Evolutionary conservation across 2,113 vertebrate genomes (phyloP).

Genomic region (Phalacrocorax carbo): DNA sequence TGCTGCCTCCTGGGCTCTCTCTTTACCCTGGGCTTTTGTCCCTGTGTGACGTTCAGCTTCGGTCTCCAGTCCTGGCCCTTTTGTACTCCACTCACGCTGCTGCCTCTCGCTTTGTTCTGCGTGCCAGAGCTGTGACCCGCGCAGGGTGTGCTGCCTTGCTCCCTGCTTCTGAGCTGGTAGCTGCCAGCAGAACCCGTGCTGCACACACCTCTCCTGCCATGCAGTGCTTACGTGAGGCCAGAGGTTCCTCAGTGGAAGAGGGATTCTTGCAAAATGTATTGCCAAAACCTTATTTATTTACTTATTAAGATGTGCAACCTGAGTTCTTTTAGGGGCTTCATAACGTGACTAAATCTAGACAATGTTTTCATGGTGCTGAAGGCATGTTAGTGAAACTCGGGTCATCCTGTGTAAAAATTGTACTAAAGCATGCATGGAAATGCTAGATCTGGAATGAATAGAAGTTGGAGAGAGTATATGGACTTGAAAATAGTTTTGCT

Average conservation of each 20-base stretch:
- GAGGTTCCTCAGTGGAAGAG: background rate
- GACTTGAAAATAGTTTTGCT: background rate
- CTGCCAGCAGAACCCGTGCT: background rate
- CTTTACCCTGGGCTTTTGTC: background rate
- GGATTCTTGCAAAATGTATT: background rate
- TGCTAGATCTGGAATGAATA: background rate
- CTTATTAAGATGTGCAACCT: background rate
- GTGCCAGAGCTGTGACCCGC: background rate
- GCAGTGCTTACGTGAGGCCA: rapidly evolving
- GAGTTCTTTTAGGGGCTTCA: background rate
- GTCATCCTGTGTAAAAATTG: background rate
- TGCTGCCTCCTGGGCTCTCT: background rate
- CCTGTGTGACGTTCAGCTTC: background rate
- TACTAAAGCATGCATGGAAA: background rate
- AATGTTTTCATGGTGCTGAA: background rate
- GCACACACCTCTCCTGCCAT: background rate
- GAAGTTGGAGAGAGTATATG: background rate
- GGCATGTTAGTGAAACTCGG: background rate
- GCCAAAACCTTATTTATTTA: background rate
- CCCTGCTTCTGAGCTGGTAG: background rate
- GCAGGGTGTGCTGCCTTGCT: background rate
- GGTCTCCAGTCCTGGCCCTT: background rate
- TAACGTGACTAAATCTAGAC: background rate
- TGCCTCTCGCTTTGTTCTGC: background rate
- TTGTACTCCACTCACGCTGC: background rate